Evolutionary conservation across 2,888 invertebrate genomes (phyloP).

Genomic region (Campoletis raptor): DNA sequence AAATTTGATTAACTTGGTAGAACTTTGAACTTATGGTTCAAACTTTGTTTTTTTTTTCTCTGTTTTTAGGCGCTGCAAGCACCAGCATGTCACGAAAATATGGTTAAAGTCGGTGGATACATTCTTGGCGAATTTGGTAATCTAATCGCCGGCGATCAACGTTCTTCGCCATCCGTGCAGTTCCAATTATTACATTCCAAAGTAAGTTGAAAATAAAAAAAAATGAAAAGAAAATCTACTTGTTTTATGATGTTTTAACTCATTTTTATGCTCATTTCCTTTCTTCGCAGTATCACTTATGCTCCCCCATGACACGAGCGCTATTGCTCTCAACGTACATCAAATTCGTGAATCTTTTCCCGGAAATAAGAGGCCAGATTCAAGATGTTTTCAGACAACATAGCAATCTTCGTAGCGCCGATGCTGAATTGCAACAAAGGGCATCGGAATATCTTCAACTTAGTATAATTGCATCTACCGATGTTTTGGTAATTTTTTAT

Average conservation of each 20-base stretch:
- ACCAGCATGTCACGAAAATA: constrained; percentile 99
- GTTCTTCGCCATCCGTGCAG: constrained; percentile 98
- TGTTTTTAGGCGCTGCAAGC: constrained; percentile 93
- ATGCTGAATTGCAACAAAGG: constrained; percentile 99
- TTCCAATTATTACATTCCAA: constrained; percentile 99
- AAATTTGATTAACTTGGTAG: no score
- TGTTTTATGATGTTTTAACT: not conserved
- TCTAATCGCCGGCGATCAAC: constrained; percentile 98
- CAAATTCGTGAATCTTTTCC: constrained; percentile 99
- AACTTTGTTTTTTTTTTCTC: constrained; percentile 35
- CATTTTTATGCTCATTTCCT: not conserved
- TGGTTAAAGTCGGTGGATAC: constrained; percentile 99
- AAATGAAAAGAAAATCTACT: constrained; percentile 5
- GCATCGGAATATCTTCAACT: constrained; percentile 99
- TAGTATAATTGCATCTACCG: constrained; percentile 97
- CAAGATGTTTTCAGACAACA: constrained; percentile 98
- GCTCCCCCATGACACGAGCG: constrained; percentile 98
- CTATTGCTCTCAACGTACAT: constrained; percentile 98
- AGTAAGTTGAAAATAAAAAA: constrained; percentile 79
- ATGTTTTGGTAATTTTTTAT: constrained; percentile 90
- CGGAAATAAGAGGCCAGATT: constrained; percentile 98
- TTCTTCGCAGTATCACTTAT: constrained; percentile 92
- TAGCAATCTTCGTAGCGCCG: constrained; percentile 98
- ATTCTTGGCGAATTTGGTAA: constrained; percentile 99
- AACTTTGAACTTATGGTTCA: no score